Base-by-base conservation (phyloP, 2,113 vertebrate species). In the Eleginops maclovinus region DNA sequence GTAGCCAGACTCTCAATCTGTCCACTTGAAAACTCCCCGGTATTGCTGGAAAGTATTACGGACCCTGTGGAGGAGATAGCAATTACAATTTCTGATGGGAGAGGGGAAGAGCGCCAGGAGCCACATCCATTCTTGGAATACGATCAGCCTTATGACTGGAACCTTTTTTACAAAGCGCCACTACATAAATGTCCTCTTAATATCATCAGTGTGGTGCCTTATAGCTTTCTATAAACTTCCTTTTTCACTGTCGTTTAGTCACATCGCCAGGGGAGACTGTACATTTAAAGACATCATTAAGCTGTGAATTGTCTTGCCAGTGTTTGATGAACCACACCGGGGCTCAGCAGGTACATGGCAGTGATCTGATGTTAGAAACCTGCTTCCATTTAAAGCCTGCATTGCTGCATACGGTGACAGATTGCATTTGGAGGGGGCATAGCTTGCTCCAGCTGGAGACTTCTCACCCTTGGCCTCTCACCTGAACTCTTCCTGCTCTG, bases 21-120 rank as follows among this genome's bases (percentile, higher is more conserved):
- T 91, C 92, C 88, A 81, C 84, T 91, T 86, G 83, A 93, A 92
- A 91, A 82, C 85, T 91, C 80, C 88, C 84, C 88, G 86, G 87
- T 77, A 84, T 71, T 72, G 67, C 84, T 92, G 90, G 86, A 91
- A 86, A 78, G 68, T 81, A 81, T 78, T 61, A 58, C 24, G 41
- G 87, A 82, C 75, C 89, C 91, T 60, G 83, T 77, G 85, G 92
- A 88, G 90, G 79, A 77, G 85, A 87, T 80, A 83, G 89, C 87
- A 88, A 88, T 92, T 91, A 86, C 79, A 81, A 86, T 90, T 87
- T 87, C 80, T 81, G 89, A 86, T 85, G 85, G 85, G 84, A 87
- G 74, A 28, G 49, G 46, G 68, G 65, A 67, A 68, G 56, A 55
- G 67, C 40, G 77, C 87, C 87, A 86, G 77, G 77, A 90, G 79